These are phyloP conservation scores for Halictus quadricinctus DNA, from an alignment of 2,888 invertebrate genomes.

Conservation along the genomic window DNA sequence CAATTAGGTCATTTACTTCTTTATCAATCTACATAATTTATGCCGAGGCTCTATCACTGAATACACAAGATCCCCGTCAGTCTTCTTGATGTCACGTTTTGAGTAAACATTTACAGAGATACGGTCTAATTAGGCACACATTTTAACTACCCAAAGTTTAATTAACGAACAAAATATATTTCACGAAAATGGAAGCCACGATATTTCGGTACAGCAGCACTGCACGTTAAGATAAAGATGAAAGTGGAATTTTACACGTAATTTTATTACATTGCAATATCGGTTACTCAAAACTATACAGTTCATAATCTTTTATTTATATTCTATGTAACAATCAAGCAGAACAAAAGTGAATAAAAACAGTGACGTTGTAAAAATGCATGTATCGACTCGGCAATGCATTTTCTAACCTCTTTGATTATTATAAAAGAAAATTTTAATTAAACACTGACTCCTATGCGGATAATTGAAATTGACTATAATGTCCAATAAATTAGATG, in stretches of 20 bases:
- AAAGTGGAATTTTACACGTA: not conserved
- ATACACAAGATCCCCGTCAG: not conserved
- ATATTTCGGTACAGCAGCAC: not conserved
- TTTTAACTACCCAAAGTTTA: not conserved
- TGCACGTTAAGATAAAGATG: not conserved
- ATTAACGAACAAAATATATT: not conserved
- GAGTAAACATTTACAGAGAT: constrained; percentile 1
- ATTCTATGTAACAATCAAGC: not conserved
- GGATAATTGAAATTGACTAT: no score
- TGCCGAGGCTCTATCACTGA: not conserved
- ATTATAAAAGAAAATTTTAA: not conserved
- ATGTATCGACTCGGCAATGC: not conserved
- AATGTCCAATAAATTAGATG: not conserved
- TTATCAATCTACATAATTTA: constrained; percentile 9
- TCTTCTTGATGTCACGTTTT: not conserved
- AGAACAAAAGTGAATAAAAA: not conserved
- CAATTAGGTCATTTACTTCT: constrained; percentile 17
- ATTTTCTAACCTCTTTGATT: not conserved
- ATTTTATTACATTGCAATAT: not conserved
- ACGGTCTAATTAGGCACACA: not conserved
- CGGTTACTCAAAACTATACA: not conserved
- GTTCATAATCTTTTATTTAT: not conserved
- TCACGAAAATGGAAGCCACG: not conserved
- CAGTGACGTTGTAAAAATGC: not conserved
- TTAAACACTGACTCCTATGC: not conserved